phyloP scores from a whole-genome alignment of 1,140 invertebrate species.

The Zeugodacus cucurbitae region DNA sequence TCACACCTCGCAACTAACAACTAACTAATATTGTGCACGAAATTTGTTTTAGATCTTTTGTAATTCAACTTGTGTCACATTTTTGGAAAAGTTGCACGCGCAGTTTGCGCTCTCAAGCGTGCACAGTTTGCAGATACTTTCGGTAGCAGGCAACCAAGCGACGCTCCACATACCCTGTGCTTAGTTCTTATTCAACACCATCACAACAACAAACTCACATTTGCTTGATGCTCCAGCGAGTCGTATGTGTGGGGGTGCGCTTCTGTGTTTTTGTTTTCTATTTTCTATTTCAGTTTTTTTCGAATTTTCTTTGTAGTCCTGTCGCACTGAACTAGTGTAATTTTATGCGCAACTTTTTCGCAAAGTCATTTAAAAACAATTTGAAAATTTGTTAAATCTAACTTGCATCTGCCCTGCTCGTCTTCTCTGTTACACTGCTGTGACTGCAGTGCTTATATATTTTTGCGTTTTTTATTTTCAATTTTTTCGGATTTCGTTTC shows the following conservation, averaged over 20 bases:
- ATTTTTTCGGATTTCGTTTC: not conserved
- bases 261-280: not conserved
- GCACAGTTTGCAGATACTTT: constrained; percentile 36
- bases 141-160: not conserved
- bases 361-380: constrained; percentile 46
- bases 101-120: constrained; percentile 16
- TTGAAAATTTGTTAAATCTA: constrained; percentile 43
- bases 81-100: constrained; percentile 3
- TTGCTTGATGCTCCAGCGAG: not conserved
- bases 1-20: not conserved
- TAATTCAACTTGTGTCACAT: not conserved
- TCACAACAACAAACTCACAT: not conserved
- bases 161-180: not conserved
- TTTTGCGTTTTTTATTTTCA: not conserved
- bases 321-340: constrained; percentile 24
- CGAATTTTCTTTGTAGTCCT: not conserved
- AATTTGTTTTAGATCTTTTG: not conserved
- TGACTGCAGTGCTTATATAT: not conserved
- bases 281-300: not conserved
- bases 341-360: constrained; percentile 41
- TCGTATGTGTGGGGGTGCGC: not conserved
- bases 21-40: not conserved
- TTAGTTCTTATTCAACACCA: not conserved
- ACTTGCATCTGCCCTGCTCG: not conserved
- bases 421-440: not conserved